Conservation (phyloP, 2,888 invertebrate genomes). For the Caenorhabditis plicata region DNA sequence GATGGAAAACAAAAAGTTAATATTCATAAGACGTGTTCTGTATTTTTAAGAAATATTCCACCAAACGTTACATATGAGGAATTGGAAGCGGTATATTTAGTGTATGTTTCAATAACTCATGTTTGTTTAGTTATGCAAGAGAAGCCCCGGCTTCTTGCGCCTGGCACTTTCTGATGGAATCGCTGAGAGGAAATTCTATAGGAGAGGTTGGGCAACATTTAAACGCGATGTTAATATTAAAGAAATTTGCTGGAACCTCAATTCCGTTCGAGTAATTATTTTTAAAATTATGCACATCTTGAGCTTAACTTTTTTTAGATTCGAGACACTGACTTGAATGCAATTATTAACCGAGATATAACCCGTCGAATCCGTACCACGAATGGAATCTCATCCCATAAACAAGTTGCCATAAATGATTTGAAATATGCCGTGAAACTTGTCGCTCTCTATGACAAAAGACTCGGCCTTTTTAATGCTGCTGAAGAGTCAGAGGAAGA, state of each 20-base stretch:
- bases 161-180: conserved; percentile 95
- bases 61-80: conserved; percentile 94
- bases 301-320: conserved; percentile 70
- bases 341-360: conserved; percentile 93
- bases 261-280: conserved; percentile 76
- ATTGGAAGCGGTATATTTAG: conserved; percentile 81
- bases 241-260: conserved; percentile 98
- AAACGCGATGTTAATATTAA: conserved; percentile 94
- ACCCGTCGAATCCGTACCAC: conserved; percentile 88
- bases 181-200: conserved; percentile 90
- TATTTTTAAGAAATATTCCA: conserved; percentile 91
- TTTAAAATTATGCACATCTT: background rate
- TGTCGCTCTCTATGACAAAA: conserved; percentile 68
- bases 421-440: conserved; percentile 68
- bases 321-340: conserved; percentile 86
- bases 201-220: conserved; percentile 92
- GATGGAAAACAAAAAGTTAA: conserved; percentile 31
- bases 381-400: conserved; percentile 85
- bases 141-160: conserved; percentile 87
- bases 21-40: conserved; percentile 88
- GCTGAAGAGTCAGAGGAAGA: conserved; percentile 39
- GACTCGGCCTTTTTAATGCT: conserved; percentile 66
- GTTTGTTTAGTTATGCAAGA: conserved; percentile 78
- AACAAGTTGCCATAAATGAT: conserved; percentile 73
- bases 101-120: conserved; percentile 1